phyloP scores from a whole-genome alignment of 2,888 invertebrate species.

The Bombylius major region DNA sequence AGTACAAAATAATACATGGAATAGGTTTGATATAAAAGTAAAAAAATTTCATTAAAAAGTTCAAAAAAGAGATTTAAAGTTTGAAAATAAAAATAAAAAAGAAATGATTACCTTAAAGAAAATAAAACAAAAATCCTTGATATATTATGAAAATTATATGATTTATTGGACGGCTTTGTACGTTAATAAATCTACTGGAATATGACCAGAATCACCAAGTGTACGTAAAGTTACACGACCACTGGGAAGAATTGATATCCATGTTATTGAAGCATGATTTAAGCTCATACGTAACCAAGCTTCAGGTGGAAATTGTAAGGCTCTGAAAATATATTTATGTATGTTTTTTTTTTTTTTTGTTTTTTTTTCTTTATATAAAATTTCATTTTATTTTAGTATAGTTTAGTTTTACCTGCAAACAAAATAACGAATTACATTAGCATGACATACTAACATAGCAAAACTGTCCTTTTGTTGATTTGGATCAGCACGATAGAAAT shows the following conservation, averaged over 20 bases:
- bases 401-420: slow-evolving; percentile 57
- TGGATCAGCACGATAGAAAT: slow-evolving; percentile 80
- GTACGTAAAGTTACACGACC: slow-evolving; percentile 73
- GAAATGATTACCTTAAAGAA: no score
- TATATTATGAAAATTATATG: no score
- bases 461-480: slow-evolving; percentile 70
- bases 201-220: slow-evolving; percentile 82
- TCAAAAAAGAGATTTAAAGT: no score
- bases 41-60: no score
- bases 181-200: slow-evolving; percentile 62
- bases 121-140: no score
- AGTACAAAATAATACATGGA: no score
- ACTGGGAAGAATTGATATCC: slow-evolving; percentile 72
- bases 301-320: slow-evolving; percentile 91
- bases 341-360: neutral
- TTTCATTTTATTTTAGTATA: no score
- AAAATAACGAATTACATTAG: slow-evolving; percentile 93
- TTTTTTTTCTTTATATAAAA: neutral
- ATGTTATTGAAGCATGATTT: slow-evolving; percentile 88
- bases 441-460: slow-evolving; percentile 91
- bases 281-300: slow-evolving; percentile 90
- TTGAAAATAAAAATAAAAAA: no score
- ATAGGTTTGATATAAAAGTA: no score
- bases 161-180: slow-evolving; percentile 33
- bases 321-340: slow-evolving; percentile 55